Evolutionary conservation across 1,140 invertebrate genomes (phyloP), one percentile per base, ranked within the genome.

Genomic region (Aphaenogaster floridana): DNA sequence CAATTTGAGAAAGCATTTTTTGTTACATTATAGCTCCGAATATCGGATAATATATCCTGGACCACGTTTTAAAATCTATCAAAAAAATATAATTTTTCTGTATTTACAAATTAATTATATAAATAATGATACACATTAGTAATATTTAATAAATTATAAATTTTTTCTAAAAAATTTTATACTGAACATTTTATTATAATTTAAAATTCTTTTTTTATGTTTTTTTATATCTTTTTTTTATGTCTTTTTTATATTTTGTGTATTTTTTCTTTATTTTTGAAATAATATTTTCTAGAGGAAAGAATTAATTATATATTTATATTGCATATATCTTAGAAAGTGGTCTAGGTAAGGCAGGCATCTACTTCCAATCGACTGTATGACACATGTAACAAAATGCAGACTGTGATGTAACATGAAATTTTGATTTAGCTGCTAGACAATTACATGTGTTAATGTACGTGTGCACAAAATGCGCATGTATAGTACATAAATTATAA

Each of bases 401-500:
- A 85, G 85, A 89, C 93, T 94, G 93, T 93, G 93, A 94, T 93
- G 87, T 81, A 87, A 90, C 86, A 86, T 84, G 72, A 86, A 86
- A 88, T 76, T 91, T 93, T 93, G 86, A 86, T 86, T 89, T 88
- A 90, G 52, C 71, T 71, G 48, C 17, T 91, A 91, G 63, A 54
- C 28, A 69, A 80, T 50, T 74, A 83, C 36, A 72, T 54, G 8
- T 74, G 52, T 91, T 89, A 79, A 36, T 74, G 17, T 87, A 72
- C n/a, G 17, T n/a, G 34, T 76, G 54, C 69, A 84, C 63, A 21
- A 78, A 9, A 34, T 54, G 45, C 52, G 42, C 17, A 21, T 45
- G 52, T 76, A 64, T 86, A 90, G 83, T 57, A 84, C 42, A 64
- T 76, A 89, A 88, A 87, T 68, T 87, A 68, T 77, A 88, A 83